Base-by-base conservation (phyloP, 2,797 vertebrate genomes). In the Chrosomus eos region DNA sequence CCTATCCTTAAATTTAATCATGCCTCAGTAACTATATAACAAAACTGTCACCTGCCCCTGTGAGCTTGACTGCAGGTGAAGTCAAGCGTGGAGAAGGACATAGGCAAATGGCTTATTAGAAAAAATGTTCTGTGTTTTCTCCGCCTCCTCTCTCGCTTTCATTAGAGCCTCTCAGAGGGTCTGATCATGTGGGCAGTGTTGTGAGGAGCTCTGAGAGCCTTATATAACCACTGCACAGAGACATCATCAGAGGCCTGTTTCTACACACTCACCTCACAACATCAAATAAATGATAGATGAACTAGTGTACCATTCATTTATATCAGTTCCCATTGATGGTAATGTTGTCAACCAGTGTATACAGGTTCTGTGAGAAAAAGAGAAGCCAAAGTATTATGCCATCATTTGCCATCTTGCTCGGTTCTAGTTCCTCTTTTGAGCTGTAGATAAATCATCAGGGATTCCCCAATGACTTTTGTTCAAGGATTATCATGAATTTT, bases 331-430 rank as follows among this genome's bases (percentile, higher is more conserved):
- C 26, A 18, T 13, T 58, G 33, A 36, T 38, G 51, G n/a, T 81
- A 43, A 40, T 31, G n/a, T 74, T 48, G 48, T 26, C 10, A 31
- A 18, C 18, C 33, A 19, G 48, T 40, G 10, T 40, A 19, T 55
- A 31, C 7, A 60, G 33, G 31, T 55, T 66, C 40, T 68, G 38
- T 72, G 33, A 83, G 36, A 67, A 83, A 83, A 76, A 11, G 62
- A 76, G 72, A 83, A 83, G 82, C 60, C n/a, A 1, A 23, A 19
- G 19, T 43, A 31, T 45, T 70, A 36, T 79, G 75, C 53, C 53
- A 71, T 26, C 66, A 33, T 78, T 23, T 33, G 36, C 8, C 40
- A 8, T 60, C 26, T 71, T 28, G 4, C 51, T 64, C 1, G 1
- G 4, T 6, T 60, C 19, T 60, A 19, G 38, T 71, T 79, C 66